Conservation (phyloP, 2,113 vertebrate species). For the Balaeniceps rex region DNA sequence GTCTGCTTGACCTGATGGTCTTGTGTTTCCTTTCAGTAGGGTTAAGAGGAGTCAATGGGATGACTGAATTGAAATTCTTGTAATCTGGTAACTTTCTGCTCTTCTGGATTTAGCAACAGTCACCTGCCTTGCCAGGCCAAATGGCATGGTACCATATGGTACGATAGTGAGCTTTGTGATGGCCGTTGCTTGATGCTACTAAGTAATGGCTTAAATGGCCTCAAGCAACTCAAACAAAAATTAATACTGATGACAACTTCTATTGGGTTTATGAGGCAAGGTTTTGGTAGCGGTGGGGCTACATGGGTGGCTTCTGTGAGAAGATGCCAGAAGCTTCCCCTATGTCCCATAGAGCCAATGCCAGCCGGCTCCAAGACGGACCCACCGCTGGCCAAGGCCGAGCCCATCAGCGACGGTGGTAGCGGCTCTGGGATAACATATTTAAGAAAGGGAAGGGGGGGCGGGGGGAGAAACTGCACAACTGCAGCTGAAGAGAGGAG, state of each 20-base stretch:
- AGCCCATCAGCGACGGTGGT: background rate
- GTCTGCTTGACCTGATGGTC: background rate
- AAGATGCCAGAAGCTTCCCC: background rate
- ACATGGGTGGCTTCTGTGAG: background rate
- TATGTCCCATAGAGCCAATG: background rate
- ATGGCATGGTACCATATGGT: background rate
- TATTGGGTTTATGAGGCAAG: background rate
- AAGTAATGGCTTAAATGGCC: background rate
- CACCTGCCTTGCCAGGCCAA: background rate
- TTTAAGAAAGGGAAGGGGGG: background rate
- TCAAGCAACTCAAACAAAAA: background rate
- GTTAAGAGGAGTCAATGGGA: background rate
- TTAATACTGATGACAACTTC: background rate
- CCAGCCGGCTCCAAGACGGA: background rate
- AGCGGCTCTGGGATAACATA: background rate
- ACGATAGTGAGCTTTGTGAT: background rate
- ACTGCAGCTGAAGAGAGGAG: background rate
- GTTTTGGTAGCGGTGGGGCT: background rate
- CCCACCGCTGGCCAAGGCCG: accelerated
- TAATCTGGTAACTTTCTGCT: background rate
- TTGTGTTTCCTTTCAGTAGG: background rate
- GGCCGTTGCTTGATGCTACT: background rate
- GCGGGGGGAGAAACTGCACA: background rate
- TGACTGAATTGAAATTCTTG: background rate
- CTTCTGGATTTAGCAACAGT: background rate